These are phyloP conservation scores for Falco concolor DNA, from an alignment of 2,797 vertebrate species.

Conservation along the genomic window DNA sequence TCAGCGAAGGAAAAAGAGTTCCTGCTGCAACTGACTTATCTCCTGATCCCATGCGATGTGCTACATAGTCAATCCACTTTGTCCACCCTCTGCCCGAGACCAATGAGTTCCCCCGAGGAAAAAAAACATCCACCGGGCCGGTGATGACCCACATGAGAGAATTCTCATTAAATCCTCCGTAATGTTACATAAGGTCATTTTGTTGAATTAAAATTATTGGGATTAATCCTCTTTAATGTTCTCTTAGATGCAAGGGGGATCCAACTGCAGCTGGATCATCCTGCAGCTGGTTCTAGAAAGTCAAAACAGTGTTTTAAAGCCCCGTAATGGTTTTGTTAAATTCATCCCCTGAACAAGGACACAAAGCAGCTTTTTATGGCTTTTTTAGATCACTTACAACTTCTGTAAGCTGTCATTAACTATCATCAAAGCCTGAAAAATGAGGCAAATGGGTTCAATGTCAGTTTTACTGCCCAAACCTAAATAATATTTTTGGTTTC, in stretches of 20 bases:
- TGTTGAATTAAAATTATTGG: slow-evolving; percentile 69
- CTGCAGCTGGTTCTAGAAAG: slow-evolving; percentile 34
- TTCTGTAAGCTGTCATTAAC: slow-evolving; percentile 57
- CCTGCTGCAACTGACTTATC: background rate
- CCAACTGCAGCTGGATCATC: slow-evolving; percentile 30
- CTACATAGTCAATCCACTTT: background rate
- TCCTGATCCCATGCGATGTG: background rate
- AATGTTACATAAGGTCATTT: slow-evolving; percentile 66
- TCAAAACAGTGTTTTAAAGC: slow-evolving; percentile 46
- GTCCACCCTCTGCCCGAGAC: background rate
- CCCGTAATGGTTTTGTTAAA: slow-evolving; percentile 36
- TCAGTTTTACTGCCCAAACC: slow-evolving; percentile 59
- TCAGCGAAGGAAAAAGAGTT: background rate
- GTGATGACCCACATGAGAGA: slow-evolving; percentile 49
- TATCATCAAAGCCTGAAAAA: slow-evolving; percentile 47
- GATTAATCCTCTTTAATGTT: slow-evolving; percentile 61
- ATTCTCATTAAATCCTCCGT: slow-evolving; percentile 54
- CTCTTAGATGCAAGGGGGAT: slow-evolving; percentile 32
- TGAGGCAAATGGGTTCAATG: slow-evolving; percentile 50
- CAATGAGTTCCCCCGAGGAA: background rate
- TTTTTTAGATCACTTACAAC: slow-evolving; percentile 52
- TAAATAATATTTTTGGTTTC: slow-evolving; percentile 53
- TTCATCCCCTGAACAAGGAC: slow-evolving; percentile 36
- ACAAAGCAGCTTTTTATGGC: slow-evolving; percentile 52
- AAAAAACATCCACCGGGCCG: background rate